Evolutionary conservation across 2,797 vertebrate species (phyloP), one percentile per base, ranked within the genome.

Genomic region (Gymnothorax javanicus): DNA sequence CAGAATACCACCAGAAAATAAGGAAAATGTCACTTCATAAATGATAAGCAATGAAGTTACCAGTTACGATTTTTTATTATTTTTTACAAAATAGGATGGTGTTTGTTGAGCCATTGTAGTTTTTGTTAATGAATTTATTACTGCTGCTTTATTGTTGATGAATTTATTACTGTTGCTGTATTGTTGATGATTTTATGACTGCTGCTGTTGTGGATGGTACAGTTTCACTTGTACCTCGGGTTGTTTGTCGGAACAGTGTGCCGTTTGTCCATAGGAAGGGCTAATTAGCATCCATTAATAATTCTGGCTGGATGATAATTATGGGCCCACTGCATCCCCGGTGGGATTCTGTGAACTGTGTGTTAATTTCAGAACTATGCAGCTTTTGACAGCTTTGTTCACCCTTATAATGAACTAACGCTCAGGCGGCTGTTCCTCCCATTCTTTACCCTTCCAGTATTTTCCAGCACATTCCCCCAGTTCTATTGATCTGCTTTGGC

Each of bases 231-330:
- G 82, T 77, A 3, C 82, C 60, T 85, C 23, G 7, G 82, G 25
- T 54, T 43, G 75, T 60, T 79, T 87, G 84, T 62, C 54, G 86
- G 86, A 83, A 82, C 86, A 52, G 54, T 27, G 54, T 15, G 82
- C 69, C 62, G 23, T 57, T 27, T 86, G 84, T 60, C 86, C 60
- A 84, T 88, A 89, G 85, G 88, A 84, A 89, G 0, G 52, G 20
- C 43, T 17, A 9, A 62, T 17, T 88, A 64, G 75, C 84, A 15
- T 9, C 62, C 86, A 87, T 85, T 91, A 92, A 92, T 91, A 88
- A 91, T 87, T 83, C 87, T 87, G 88, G 87, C 85, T 23, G 83
- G 85, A 89, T 85, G 82, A 88, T 90, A 87, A 86, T 90, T 87
- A 90, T 87, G 87, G 90, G 89, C 87, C 9, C 59, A 50, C 73